These are phyloP conservation scores for Saccostrea glomerata DNA, from an alignment of 1,140 invertebrate genomes.

Conservation along the genomic window DNA sequence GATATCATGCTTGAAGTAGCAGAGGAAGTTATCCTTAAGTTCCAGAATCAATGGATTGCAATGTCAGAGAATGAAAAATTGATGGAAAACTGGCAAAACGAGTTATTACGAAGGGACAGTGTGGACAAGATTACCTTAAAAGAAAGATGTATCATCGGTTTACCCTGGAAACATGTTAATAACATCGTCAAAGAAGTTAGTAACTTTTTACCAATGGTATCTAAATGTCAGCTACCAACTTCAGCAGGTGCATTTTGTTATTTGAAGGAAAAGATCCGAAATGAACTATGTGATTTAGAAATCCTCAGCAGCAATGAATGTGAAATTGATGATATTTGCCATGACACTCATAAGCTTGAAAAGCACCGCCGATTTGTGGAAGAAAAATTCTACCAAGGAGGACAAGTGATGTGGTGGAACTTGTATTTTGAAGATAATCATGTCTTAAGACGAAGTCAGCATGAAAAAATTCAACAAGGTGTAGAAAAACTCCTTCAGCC, in stretches of 20 bases:
- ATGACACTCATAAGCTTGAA: constrained; percentile 39
- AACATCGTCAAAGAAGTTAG: constrained; percentile 53
- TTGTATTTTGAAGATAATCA: constrained; percentile 63
- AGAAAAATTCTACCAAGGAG: constrained; percentile 65
- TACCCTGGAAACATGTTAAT: constrained; percentile 64
- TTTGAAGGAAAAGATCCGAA: constrained; percentile 60
- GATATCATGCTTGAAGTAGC: constrained; percentile 66
- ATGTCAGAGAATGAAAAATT: constrained; percentile 60
- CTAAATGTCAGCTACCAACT: constrained; percentile 57
- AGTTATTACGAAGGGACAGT: constrained; percentile 55
- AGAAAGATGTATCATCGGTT: constrained; percentile 55
- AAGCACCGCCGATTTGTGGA: constrained; percentile 49
- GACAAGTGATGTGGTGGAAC: constrained; percentile 66
- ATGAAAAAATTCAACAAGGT: constrained; percentile 47
- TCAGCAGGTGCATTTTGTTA: constrained; percentile 61
- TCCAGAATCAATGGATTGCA: constrained; percentile 68
- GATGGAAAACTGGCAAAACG: constrained; percentile 58
- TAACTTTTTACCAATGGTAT: background rate
- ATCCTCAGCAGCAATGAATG: constrained; percentile 64
- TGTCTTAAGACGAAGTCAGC: constrained; percentile 61
- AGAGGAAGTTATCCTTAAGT: constrained; percentile 63
- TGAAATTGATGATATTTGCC: constrained; percentile 42
- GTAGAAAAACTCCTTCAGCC: constrained; percentile 57
- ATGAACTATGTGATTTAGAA: constrained; percentile 65
- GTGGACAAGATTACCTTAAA: constrained; percentile 44